A percentile compares a stretch with the other conserved stretches of the same genome.
Conservation (phyloP, 23 tunicate genomes). For the Ciona savignyi region DNA sequence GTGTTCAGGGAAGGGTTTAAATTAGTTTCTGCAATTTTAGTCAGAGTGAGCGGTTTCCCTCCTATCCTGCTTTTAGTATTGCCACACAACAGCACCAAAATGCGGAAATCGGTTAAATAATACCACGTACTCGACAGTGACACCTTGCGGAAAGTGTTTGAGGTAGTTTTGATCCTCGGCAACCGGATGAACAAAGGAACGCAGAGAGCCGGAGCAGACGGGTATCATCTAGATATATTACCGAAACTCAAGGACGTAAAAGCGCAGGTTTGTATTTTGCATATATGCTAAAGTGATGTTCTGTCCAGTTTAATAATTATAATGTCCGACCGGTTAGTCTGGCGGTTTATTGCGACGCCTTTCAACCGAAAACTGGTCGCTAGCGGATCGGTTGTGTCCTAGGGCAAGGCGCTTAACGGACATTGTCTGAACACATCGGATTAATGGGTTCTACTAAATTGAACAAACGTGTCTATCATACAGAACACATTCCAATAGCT, state of each 20-base stretch:
- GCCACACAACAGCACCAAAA: no score
- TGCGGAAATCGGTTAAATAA: no score
- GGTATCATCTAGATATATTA: slow-evolving; percentile 59
- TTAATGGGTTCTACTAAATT: no score
- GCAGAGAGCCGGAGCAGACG: slow-evolving; percentile 71
- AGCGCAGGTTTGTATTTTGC: slow-evolving; percentile 35
- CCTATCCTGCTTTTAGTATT: no score
- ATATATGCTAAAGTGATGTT: not conserved
- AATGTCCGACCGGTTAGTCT: no score
- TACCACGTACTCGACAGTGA: slow-evolving; percentile 18
- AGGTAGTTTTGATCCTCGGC: slow-evolving; percentile 46
- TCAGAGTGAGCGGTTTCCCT: no score
- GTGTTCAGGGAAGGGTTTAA: not conserved
- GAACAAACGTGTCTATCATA: no score
- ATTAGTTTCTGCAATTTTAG: not conserved
- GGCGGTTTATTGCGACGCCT: no score
- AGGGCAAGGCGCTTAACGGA: not conserved
- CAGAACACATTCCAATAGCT: no score
- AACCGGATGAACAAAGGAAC: slow-evolving; percentile 82
- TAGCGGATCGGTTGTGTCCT: no score
- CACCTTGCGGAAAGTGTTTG: slow-evolving; percentile 47
- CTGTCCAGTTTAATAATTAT: no score
- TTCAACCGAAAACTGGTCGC: no score
- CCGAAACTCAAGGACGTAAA: slow-evolving; percentile 85
- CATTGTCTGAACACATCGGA: not conserved